Evolutionary conservation across 2,797 vertebrate genomes (phyloP), one percentile per base, ranked within the genome.

Genomic region (Staurois parvus): DNA sequence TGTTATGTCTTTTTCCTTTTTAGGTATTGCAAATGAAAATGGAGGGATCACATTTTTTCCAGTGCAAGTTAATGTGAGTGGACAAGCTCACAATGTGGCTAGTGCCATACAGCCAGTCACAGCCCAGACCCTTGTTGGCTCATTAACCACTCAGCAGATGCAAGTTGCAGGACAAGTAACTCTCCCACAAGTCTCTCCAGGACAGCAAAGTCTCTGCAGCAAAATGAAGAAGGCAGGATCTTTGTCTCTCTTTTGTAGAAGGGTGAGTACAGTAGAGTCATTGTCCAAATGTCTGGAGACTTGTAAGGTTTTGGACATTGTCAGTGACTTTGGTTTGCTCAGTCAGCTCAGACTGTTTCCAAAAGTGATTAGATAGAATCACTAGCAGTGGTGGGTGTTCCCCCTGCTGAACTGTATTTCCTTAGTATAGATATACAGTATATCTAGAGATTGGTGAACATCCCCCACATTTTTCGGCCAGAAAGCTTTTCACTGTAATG

Each of bases 31-130:
- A 90, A 98, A 97, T 78, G 96, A 97, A 90, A 97, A 94, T 0
- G 96, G 97, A 88, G 96, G 97, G 59, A 97, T 98, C 87, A 97
- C 96, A 0, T 96, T 98, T 91, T 95, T 97, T 89, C 96, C 97
- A 0, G 93, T 97, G 13, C 96, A 97, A 28, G 95, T 97, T 10
- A 96, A 95, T 0, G 91, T 98, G 9, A 94, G 94, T 0, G 90
- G 95, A 0, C 96, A 96, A 90, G 89, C 95, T 0, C 94, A 92
- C 0, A 87, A 94, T 3, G 92, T 95, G 17, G 26, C 94, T 0
- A 88, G 90, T 32, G 88, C 94, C 84, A 91, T 95, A 37, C 95
- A 93, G 81, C 95, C 95, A 1, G 93, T 95, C 70, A 94, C 90
- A 4, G 93, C 95, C 11, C 95, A 96, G 89, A 67, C 92, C 1